Evolutionary conservation across 2,797 vertebrate species (phyloP), one percentile per base, ranked within the genome.

Genomic region (Tapera naevia): DNA sequence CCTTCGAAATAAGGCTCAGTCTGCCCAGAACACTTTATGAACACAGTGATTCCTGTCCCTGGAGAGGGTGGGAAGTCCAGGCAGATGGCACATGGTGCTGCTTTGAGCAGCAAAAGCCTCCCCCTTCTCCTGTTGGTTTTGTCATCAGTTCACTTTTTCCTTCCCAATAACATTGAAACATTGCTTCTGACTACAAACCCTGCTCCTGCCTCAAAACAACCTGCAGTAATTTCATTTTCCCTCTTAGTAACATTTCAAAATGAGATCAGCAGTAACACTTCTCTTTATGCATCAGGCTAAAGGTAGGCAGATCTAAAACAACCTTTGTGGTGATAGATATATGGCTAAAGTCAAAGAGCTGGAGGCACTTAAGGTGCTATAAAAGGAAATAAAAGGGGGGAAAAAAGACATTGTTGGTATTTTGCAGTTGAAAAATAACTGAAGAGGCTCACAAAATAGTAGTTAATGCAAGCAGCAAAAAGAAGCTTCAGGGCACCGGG

Each of bases 181-280:
- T 27, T 72, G 56, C 86, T 92, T 86, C 72, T 41, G 28, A 85
- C 75, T 89, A 66, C 71, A 81, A 86, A 79, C 53, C 27, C 32
- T 82, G 57, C 61, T 93, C 64, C 85, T 84, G 57, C 56, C 80
- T 70, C 82, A 92, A 92, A 94, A 93, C 2, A 10, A 92, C 89
- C 69, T 57, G 81, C 73, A 92, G 86, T 74, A 94, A 92, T 94
- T 91, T 85, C 24, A 80, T 88, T 94, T 84, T 90, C 51, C n/a
- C 19, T 91, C 64, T 87, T 91, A 35, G 86, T 39, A 95, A 91
- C 89, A 89, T 62, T 95, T 89, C 65, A 88, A 79, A 92, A 95
- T 65, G 58, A 69, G 71, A 85, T 93, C 85, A 91, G 78, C 71
- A 93, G 89, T 76, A 96, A 91, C 70, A 86, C 60, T 83, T 90